Conservation (phyloP, 1,140 invertebrate genomes). For the Cheumatopsyche charites region DNA sequence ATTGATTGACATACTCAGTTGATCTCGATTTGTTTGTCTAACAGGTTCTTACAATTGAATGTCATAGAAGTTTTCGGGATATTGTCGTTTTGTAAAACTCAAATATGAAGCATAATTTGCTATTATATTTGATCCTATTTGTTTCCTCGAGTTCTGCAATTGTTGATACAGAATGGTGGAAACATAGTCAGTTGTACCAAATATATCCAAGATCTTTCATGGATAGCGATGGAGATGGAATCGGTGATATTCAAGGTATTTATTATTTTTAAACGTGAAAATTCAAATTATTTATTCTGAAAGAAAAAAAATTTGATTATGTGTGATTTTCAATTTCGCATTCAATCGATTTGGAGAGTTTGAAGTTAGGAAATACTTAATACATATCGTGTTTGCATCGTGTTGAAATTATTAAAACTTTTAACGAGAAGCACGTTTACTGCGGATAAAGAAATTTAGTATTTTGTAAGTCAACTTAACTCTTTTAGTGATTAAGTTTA, state of each 20-base stretch:
- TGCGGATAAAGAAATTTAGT: not conserved
- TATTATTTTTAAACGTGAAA: too few relatives aligned
- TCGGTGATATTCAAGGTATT: conserved; percentile 75
- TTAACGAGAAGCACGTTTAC: conserved; percentile 3
- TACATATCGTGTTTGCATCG: not conserved
- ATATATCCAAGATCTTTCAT: conserved; percentile 78
- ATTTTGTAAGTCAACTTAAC: not conserved
- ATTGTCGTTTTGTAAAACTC: too few relatives aligned
- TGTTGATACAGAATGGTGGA: conserved; percentile 70
- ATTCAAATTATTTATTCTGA: too few relatives aligned
- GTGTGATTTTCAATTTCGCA: not conserved
- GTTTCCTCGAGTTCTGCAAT: not conserved
- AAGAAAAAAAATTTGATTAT: too few relatives aligned
- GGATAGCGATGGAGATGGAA: conserved; percentile 75
- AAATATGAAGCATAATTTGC: not conserved
- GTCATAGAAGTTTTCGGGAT: not conserved
- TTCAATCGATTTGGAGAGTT: not conserved
- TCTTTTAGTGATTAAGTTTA: conserved; percentile 15
- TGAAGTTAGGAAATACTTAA: not conserved
- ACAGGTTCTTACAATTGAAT: too few relatives aligned
- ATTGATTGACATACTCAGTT: too few relatives aligned
- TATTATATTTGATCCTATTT: not conserved
- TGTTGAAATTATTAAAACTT: conserved; percentile 16
- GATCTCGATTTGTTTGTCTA: too few relatives aligned
- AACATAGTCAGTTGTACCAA: conserved; percentile 76